These are phyloP conservation scores for Macroramphosus scolopax DNA, from an alignment of 2,797 vertebrate genomes.

Conservation along the genomic window DNA sequence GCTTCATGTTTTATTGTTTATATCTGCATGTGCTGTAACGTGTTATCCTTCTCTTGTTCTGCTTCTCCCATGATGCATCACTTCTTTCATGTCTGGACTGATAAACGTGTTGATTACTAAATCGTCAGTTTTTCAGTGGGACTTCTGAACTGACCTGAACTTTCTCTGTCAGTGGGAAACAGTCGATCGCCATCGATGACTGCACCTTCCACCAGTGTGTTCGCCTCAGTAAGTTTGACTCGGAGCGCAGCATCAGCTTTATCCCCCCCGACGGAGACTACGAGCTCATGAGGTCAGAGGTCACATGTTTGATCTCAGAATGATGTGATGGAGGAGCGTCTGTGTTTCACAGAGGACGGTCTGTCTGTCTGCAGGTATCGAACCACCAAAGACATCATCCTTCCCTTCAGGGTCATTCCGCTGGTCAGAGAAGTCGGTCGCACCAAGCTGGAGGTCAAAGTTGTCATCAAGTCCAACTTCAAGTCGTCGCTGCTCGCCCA, in stretches of 20 bases:
- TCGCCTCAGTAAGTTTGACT: slow-evolving; percentile 97
- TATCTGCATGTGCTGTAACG: no score
- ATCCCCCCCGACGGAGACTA: slow-evolving; percentile 99
- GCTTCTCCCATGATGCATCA: no score
- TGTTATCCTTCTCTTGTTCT: no score
- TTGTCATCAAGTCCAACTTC: slow-evolving; percentile 99
- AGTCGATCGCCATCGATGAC: slow-evolving; percentile 87
- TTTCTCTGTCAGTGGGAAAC: slow-evolving; percentile 84
- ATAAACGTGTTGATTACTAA: no score
- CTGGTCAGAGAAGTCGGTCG: slow-evolving; percentile 96
- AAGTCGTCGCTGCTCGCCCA: slow-evolving; percentile 97
- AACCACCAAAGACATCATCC: slow-evolving; percentile 99
- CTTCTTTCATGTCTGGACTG: no score
- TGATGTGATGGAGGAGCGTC: no score
- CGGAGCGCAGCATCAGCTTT: slow-evolving; percentile 99
- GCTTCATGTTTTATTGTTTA: no score
- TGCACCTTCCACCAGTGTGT: slow-evolving; percentile 86
- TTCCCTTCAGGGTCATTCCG: slow-evolving; percentile 97
- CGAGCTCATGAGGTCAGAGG: slow-evolving; percentile 94
- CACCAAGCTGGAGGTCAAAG: slow-evolving; percentile 97
- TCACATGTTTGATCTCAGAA: no score
- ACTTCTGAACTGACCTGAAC: no score
- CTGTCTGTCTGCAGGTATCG: slow-evolving; percentile 82
- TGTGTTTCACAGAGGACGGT: no score
- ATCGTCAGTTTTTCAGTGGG: no score